phyloP scores from a whole-genome alignment of 1,140 invertebrate genomes.

The Chironomus tepperi region DNA sequence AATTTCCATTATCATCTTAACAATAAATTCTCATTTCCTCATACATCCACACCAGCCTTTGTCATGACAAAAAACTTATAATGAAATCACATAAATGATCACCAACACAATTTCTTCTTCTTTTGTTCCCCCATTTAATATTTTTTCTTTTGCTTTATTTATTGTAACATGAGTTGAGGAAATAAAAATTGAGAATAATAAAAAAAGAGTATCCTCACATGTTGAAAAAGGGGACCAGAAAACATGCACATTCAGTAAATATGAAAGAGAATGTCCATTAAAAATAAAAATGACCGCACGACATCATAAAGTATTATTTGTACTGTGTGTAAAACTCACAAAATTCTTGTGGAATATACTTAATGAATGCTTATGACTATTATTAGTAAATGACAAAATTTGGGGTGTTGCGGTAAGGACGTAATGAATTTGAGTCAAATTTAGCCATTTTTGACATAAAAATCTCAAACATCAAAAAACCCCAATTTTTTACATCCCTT shows the following conservation, averaged over 20 bases:
- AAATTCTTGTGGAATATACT: neutral
- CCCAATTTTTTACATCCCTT: no score
- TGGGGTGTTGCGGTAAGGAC: neutral
- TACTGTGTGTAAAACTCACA: neutral
- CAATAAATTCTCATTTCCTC: neutral
- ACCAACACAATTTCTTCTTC: neutral
- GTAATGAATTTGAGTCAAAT: neutral
- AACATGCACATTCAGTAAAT: neutral
- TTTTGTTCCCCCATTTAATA: neutral
- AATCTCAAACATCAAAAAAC: no score
- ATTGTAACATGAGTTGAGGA: no score
- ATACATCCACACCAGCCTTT: neutral
- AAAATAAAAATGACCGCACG: slow-evolving; percentile 1
- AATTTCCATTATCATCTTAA: no score
- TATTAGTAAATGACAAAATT: neutral
- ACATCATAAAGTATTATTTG: slow-evolving; percentile 14
- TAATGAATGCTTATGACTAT: neutral
- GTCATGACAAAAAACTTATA: neutral
- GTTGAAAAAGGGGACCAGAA: neutral
- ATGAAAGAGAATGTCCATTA: neutral
- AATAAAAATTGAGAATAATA: no score
- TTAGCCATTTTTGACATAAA: no score
- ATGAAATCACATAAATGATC: slow-evolving; percentile 7
- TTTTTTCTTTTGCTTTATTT: no score
- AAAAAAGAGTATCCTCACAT: no score